Percentiles rank a stretch among this genome's conserved stretches.
These are phyloP conservation scores for Limnephilus lunatus DNA, from an alignment of 2,888 invertebrate species.

Conservation along the genomic window DNA sequence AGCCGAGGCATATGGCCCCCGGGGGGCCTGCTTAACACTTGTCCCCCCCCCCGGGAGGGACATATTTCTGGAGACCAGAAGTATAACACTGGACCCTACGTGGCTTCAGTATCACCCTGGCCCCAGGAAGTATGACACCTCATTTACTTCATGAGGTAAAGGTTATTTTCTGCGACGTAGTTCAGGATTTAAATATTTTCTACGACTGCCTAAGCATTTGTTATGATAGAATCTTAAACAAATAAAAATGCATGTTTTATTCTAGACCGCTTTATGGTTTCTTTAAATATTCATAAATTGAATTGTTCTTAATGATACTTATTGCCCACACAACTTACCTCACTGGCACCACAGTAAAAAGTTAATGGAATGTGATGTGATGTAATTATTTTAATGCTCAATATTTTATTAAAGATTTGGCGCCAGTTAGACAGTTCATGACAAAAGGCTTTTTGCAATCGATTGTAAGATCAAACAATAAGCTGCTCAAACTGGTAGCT, in stretches of 20 bases:
- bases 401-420: constrained; percentile 40
- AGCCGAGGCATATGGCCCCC: no score
- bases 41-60: no score
- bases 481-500: background rate
- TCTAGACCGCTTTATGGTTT: background rate
- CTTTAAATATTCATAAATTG: background rate
- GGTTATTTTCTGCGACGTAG: no score
- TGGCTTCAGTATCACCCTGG: no score
- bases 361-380: background rate
- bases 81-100: no score
- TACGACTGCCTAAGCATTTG: background rate
- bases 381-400: background rate
- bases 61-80: no score
- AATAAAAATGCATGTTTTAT: background rate
- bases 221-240: background rate
- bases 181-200: no score
- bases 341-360: background rate
- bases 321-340: constrained; percentile 30
- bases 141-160: no score
- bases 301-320: background rate
- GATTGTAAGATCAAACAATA: background rate
- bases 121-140: no score
- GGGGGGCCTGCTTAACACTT: no score
- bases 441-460: constrained; percentile 20
- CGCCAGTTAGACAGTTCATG: constrained; percentile 29